Evolutionary conservation across 2,888 invertebrate genomes (phyloP), one percentile per base, ranked within the genome.

Genomic region (Polyommatus iphigenia): DNA sequence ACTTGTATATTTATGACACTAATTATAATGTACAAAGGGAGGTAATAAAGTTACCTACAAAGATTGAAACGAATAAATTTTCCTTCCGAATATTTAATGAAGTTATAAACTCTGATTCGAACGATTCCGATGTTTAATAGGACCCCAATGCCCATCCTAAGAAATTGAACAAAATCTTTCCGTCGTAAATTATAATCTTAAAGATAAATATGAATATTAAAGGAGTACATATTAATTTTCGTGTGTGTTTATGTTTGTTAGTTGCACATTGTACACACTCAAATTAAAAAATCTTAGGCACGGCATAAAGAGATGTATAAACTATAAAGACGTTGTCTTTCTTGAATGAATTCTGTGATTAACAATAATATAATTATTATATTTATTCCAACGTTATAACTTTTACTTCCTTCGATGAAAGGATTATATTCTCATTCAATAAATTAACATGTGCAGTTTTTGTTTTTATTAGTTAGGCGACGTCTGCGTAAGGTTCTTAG

Each of bases 401-500:
- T 54, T 13, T 71, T 71, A 20, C 10, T 62, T 62, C n/a, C 62
- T 20, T 24, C 13, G 20, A 62, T 24, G 8, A 62, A 62, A 62
- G 20, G 1, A 62, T 62, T 3, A 62, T 50, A 32, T 32, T 32
- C 54, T 15, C 24, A 24, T 75, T 54, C 78, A 79, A 78, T 81
- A 79, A 82, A 79, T 80, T 78, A 78, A 78, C 79, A 72, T 77
- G 80, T 81, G 78, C 78, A 81, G 79, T 81, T 77, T 78, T 76
- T 80, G 71, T 78, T 79, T 73, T 83, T 82, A 82, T 82, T 82
- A 80, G 81, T 81, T 80, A 76, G 79, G 77, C 79, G 82, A 76
- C 80, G 81, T 82, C 82, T 80, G 82, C 80, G 81, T 80, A 79
- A 54, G 54, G 18, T 80, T 83, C 83, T 81, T 83, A 81, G 82